Conservation (phyloP, 2,113 vertebrate genomes). For the Phylloscopus trochiloides region DNA sequence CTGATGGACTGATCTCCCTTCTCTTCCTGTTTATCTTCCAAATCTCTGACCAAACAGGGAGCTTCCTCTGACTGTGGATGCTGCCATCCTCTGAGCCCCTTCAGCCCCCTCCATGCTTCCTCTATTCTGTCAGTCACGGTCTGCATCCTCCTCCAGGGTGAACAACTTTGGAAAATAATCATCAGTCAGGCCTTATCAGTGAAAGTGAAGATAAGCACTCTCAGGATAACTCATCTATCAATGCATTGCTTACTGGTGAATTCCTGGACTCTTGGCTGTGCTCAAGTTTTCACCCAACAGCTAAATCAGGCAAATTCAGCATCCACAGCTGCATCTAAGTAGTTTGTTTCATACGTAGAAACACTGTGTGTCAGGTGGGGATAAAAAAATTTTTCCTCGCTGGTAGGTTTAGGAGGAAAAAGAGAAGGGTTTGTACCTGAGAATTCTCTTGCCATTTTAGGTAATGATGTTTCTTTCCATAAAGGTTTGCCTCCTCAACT, state of each 20-base stretch:
- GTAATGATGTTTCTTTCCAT: background rate
- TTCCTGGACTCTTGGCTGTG: background rate
- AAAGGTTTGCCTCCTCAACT: background rate
- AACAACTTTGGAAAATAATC: background rate
- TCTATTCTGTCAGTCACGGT: background rate
- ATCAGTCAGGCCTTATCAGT: background rate
- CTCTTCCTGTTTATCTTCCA: background rate
- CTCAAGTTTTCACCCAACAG: background rate
- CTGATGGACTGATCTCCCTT: background rate
- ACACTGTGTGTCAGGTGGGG: background rate
- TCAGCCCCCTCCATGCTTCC: background rate
- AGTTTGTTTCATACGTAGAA: background rate
- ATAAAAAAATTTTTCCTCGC: background rate
- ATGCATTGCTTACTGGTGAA: background rate
- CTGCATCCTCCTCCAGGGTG: background rate
- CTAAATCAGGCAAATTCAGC: background rate
- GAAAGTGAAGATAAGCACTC: background rate
- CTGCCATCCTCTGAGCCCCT: background rate
- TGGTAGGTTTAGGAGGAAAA: background rate
- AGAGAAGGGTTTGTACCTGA: background rate
- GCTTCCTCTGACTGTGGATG: background rate
- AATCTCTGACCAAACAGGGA: background rate
- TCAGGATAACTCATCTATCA: background rate
- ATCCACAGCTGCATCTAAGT: background rate
- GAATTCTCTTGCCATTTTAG: conserved; percentile 11